phyloP scores from a whole-genome alignment of 2,113 vertebrate genomes.

The Ptyas mucosa region DNA sequence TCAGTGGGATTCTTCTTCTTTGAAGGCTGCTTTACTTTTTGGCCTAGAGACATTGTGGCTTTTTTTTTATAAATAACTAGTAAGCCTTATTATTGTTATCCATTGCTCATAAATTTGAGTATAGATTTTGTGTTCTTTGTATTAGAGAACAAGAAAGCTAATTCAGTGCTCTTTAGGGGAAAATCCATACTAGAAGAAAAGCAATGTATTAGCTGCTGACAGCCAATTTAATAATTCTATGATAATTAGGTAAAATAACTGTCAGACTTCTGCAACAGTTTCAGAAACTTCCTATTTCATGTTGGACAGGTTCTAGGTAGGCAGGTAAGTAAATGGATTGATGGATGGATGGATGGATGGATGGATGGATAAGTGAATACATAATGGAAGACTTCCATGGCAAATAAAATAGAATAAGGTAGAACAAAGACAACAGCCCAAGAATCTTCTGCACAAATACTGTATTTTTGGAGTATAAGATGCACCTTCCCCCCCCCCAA shows the following conservation, averaged over 20 bases:
- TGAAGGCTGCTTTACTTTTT: conserved; percentile 22
- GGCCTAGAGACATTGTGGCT: conserved; percentile 37
- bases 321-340: background rate
- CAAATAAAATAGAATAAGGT: background rate
- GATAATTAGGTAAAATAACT: conserved; percentile 43
- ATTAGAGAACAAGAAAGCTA: conserved; percentile 43
- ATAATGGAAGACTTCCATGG: background rate
- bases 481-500: too few relatives aligned
- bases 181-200: conserved; percentile 44
- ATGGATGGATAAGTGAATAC: background rate
- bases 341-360: background rate
- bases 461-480: too few relatives aligned
- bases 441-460: background rate
- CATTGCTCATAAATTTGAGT: conserved; percentile 52
- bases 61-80: conserved; percentile 40
- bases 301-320: background rate
- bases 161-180: conserved; percentile 43
- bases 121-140: conserved; percentile 57
- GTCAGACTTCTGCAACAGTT: background rate
- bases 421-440: background rate
- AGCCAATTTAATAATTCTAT: conserved; percentile 45
- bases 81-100: conserved; percentile 53
- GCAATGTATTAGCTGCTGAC: conserved; percentile 34
- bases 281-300: background rate
- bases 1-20: conserved; percentile 10